Conservation (phyloP, 2,797 vertebrate genomes). For the Erethizon dorsatum region DNA sequence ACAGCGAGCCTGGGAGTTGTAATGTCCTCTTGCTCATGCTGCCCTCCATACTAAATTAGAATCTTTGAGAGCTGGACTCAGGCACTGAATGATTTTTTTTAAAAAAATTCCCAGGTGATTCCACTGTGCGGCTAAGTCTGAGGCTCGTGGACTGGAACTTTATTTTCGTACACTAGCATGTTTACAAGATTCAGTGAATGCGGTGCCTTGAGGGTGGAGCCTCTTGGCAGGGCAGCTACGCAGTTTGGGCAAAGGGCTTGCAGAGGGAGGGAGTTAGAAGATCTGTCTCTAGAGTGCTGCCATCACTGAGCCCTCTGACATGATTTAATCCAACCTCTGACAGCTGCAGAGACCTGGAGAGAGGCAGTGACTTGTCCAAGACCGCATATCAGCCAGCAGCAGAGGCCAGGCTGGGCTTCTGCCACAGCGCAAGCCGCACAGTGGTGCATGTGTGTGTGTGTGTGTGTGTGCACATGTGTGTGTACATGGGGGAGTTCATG, state of each 20-base stretch:
- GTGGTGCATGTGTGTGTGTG: not conserved
- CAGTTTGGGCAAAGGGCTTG: not conserved
- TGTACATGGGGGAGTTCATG: too few relatives aligned
- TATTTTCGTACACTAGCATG: not conserved
- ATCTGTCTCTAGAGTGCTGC: not conserved
- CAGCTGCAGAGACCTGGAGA: not conserved
- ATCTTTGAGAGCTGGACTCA: not conserved
- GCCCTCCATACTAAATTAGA: not conserved
- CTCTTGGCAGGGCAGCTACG: not conserved
- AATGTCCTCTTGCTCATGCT: rapidly evolving
- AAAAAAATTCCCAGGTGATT: not conserved
- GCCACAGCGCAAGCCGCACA: not conserved
- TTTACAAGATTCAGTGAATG: not conserved
- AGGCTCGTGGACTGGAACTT: not conserved
- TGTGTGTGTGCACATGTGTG: rapidly evolving
- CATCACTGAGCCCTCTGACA: not conserved
- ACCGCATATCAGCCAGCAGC: not conserved
- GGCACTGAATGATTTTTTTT: not conserved
- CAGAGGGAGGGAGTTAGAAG: not conserved
- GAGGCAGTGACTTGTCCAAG: conserved; percentile 1
- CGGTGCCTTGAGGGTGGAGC: not conserved
- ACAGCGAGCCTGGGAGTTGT: not conserved
- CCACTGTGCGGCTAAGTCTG: not conserved
- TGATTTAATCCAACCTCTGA: not conserved
- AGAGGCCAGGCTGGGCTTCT: not conserved